Evolutionary conservation across 2,888 invertebrate species (phyloP), one percentile per base, ranked within the genome.

Genomic region (Mimachlamys varia): DNA sequence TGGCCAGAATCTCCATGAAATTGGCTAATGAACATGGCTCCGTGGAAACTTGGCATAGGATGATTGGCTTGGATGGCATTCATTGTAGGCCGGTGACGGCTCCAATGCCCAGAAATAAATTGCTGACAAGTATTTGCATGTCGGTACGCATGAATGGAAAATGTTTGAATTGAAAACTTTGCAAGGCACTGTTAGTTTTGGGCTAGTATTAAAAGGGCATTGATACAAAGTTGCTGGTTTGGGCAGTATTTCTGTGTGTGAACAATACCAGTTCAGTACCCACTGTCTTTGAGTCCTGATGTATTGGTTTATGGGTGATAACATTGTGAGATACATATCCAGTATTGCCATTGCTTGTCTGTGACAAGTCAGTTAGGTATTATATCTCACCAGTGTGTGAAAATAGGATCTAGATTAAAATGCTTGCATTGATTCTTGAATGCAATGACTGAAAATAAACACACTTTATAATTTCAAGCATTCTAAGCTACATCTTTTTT

Each of bases 1-100:
- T 76, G 76, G 27, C 27, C 33, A 76, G 76, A 33, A 76, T 76
- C 33, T 76, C 33, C 76, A 27, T 33, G 76, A 76, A 76, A 76
- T 76, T 76, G 76, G 33, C 33, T 76, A 76, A 76, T 76, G 76
- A 76, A 76, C 76, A 76, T 15, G 15, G 76, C 76, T 76, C 76
- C 33, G 22, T 12, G 13, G 76, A 76, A 76, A 27, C 76, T 76
- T 76, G 76, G 33, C 76, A 7, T 76, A 76, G 76, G 22, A 27
- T 76, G 76, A 76, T 76, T 76, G 76, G 76, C 27, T 33, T 27
- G 76, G 76, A 76, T 33, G 76, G 76, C 2, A 76, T 76, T 76
- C 76, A 27, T 27, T 76, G 76, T 12, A 76, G 33, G n/a, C n/a
- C n/a, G n/a, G 76, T 76, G 76, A 76, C 27, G 33, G 10, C 33